Base-by-base conservation (phyloP, 2,888 invertebrate genomes). In the Phengaris arion region DNA sequence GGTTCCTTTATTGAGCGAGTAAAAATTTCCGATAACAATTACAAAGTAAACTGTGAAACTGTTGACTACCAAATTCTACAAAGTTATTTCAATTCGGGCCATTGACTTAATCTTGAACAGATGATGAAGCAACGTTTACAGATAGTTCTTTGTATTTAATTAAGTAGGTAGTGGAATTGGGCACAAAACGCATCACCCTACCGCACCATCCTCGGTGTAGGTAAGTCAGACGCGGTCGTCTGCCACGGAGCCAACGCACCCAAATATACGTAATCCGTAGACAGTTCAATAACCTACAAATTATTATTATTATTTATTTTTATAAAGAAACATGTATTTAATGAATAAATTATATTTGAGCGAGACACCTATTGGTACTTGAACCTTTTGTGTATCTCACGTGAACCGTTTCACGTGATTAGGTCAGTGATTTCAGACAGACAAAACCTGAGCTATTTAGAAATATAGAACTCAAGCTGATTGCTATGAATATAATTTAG, bases 61-160 rank as follows among this genome's bases (percentile, higher is more conserved):
- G 22, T 52, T 2, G 52, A 52, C 12, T 52, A 12, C 7, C 10
- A 12, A 10, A 12, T 4, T 35, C 35, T 35, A 35, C 35, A 52
- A 52, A 12, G 1, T 12, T 10, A 52, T 9, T 12, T 52, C 13
- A 64, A 13, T 35, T 35, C 35, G 13, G 64, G 35, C 35, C 13
- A 45, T 45, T 35, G 45, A 35, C 12, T 12, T 35, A 64, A 64
- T 64, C 35, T 64, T 10, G 10, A 52, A 52, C 52, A 59, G 64
- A 64, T 0, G 64, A 35, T 45, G 6, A 8, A 48, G 6, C 6
- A 45, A 64, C 64, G 12, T 64, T 10, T 45, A 45, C 64, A 64
- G 64, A 64, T 64, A 64, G 64, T 35, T 45, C 64, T 45, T 13
- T 45, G 64, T 64, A 64, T 35, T 64, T 64, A 64, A 64, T 64